phyloP scores from a whole-genome alignment of 92 coral and sea anemone genomes.

The Palythoa grandiflora region DNA sequence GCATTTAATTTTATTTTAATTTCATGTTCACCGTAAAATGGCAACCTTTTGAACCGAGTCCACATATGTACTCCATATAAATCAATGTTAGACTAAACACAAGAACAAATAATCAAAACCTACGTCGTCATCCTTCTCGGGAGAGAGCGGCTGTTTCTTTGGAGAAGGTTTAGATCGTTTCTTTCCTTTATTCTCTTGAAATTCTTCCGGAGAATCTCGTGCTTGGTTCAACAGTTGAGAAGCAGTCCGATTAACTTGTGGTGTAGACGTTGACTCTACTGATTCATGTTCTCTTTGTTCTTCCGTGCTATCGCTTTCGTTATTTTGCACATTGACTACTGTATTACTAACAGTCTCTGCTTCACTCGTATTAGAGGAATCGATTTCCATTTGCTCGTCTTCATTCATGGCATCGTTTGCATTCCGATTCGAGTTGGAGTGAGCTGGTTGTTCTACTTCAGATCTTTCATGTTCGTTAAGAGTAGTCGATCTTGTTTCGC shows the following conservation, averaged over 20 bases:
- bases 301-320: background rate
- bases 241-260: conserved; percentile 48
- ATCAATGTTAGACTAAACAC: background rate
- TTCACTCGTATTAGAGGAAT: background rate
- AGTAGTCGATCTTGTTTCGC: background rate
- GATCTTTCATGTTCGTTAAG: background rate
- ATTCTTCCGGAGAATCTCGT: conserved; percentile 77
- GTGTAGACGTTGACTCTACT: conserved; percentile 39
- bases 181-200: conserved; percentile 60
- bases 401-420: background rate
- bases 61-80: too few relatives aligned
- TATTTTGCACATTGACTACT: background rate
- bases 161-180: conserved; percentile 51
- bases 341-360: conserved; percentile 4
- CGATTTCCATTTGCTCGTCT: conserved; percentile 18
- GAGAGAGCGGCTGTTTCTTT: conserved; percentile 75
- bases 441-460: background rate
- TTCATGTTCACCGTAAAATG: too few relatives aligned
- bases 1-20: too few relatives aligned
- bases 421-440: background rate
- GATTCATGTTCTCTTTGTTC: conserved; percentile 17
- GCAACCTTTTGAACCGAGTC: too few relatives aligned
- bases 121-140: conserved; percentile 87
- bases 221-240: conserved; percentile 43
- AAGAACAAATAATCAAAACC: conserved; percentile 10